Base-by-base conservation (phyloP, 64 coral and sea anemone species). In the Actinia tenebrosa region DNA sequence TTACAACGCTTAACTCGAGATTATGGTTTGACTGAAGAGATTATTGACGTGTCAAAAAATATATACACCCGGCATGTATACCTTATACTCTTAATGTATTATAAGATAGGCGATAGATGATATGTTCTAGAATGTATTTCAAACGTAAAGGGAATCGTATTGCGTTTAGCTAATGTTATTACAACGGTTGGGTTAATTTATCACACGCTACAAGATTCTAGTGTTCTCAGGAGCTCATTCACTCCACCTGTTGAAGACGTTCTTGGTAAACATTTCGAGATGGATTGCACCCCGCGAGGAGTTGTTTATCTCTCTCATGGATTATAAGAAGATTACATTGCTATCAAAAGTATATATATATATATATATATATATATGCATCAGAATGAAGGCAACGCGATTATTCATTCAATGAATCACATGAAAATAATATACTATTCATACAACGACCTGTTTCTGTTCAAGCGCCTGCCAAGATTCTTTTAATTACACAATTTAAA, bases 311-410 rank as follows among this genome's bases (percentile, higher is more conserved):
- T 79, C 26, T 79, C 16, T 0, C 45, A 16, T 79, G 77, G 77
- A 79, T 79, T 79, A 79, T 44, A 16, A 75, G 16, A 20, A 79
- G 43, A 79, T 79, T 79, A 79, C 17, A 79, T 50, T 81, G 79
- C 20, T 81, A 75, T 75, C 26, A 75, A 69, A 37, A 37, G 30
- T 37, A 37, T 37, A 37, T 37, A 37, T 37, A 37, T 37, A 37
- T 37, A 37, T 37, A 37, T 37, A 37, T 37, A 37, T 37, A 37
- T 37, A 37, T 37, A 10, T 18, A 8, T 69, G 10, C 2, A 23
- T 22, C 64, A 69, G 2, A 8, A 23, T 23, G 64, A 22, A 69
- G 7, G 10, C 64, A 69, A 69, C n/a, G 10, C 64, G 23, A 75
- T 75, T 66, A 10, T 66, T 23, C 20, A 66, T 66, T n/a, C 63